phyloP scores from a whole-genome alignment of 2,888 invertebrate genomes.

The Tipula lateralis region DNA sequence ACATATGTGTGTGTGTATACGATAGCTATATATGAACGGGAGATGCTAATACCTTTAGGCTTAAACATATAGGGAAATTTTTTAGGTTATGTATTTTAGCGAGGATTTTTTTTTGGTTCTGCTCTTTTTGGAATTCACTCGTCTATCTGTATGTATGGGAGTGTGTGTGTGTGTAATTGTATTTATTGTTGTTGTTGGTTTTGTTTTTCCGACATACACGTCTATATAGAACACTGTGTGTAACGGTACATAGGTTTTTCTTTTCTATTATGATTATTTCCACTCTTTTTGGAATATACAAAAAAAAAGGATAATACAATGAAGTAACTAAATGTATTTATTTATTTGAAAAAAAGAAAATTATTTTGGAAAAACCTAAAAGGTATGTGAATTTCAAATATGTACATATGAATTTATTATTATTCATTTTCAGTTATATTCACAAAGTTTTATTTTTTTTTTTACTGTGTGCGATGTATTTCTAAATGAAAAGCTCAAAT shows the following conservation, averaged over 20 bases:
- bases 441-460: neutral
- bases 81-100: neutral
- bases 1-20: too few relatives aligned
- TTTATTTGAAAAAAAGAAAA: neutral
- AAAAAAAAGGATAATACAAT: slow-evolving; percentile 1
- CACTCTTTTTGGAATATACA: neutral
- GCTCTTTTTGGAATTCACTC: neutral
- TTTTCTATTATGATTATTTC: slow-evolving; percentile 5
- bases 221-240: too few relatives aligned
- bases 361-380: neutral
- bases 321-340: slow-evolving; percentile 19
- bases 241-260: neutral
- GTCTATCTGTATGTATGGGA: too few relatives aligned
- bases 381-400: slow-evolving; percentile 24
- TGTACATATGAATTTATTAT: slow-evolving; percentile 19
- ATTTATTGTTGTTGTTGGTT: neutral
- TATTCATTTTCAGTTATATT: slow-evolving; percentile 24
- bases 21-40: too few relatives aligned
- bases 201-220: neutral
- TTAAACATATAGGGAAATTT: neutral
- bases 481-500: neutral
- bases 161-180: neutral
- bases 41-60: neutral
- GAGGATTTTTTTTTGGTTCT: neutral
- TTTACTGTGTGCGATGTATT: too few relatives aligned